Evolutionary conservation across 2,888 invertebrate genomes (phyloP), one percentile per base, ranked within the genome.

Genomic region (Melanotus villosus): DNA sequence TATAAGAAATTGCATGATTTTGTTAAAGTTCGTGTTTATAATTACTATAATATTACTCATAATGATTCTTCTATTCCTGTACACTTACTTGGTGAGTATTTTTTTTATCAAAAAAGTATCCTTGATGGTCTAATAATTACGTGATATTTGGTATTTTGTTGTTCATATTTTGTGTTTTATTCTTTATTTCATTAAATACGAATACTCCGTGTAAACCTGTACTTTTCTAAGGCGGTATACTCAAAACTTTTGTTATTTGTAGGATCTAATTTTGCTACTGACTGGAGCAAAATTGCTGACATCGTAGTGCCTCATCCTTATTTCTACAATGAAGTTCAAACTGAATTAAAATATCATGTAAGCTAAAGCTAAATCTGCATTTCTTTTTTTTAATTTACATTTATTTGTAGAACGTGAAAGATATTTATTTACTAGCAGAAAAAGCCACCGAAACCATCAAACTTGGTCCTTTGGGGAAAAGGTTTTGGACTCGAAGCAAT

Each of bases 261-360:
- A 89, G 89, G 85, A 75, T 87, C 88, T 1, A 81, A 88, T 56
- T 85, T 84, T n/a, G 89, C 89, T 66, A 86, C 87, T 43, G 89
- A 90, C 77, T 90, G 89, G 89, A 88, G 87, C 2, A 86, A 87
- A 76, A 76, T 89, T 47, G 88, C 89, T 68, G 88, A 89, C 76
- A 84, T 81, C 70, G 76, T 89, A 63, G 78, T 89, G 21, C 89
- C 89, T n/a, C 86, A 88, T 79, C 87, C 88, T 7, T 81, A 82
- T 66, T 60, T 78, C 14, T 77, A 76, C 32, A 65, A 79, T 65
- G 80, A 80, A 65, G 75, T 78, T 0, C 73, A 79, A 70, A 66
- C 73, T 0, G 76, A 78, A 69, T 62, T 84, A 12, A 73, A 78
- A 67, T 74, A 74, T 43, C 76, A 78, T 68, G 80, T 81, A 76